Percentiles rank a stretch among this genome's conserved stretches.
These are phyloP conservation scores for Ophthalmolycus amberensis DNA, from an alignment of 2,113 vertebrate species.

Conservation along the genomic window DNA sequence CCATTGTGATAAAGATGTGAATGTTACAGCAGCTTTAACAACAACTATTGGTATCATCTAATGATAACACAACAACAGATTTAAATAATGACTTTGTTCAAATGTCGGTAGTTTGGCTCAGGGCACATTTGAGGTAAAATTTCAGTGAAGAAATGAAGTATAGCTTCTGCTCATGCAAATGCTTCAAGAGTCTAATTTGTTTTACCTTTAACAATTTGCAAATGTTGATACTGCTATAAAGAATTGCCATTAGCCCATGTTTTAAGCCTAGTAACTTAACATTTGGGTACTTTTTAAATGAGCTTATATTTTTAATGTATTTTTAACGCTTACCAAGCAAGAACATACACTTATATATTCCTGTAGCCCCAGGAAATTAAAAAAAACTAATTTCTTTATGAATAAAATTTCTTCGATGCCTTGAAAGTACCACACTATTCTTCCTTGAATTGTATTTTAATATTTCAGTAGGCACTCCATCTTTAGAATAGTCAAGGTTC, in stretches of 20 bases:
- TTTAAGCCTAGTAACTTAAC: slow-evolving; percentile 18
- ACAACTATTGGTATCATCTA: background rate
- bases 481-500: slow-evolving; percentile 33
- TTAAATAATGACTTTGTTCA: background rate
- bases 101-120: background rate
- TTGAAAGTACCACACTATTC: slow-evolving; percentile 13
- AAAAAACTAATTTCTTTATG: slow-evolving; percentile 24
- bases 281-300: slow-evolving; percentile 13
- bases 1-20: background rate
- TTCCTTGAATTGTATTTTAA: slow-evolving; percentile 44
- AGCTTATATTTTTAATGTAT: background rate
- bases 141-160: background rate
- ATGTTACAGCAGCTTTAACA: background rate
- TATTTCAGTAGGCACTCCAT: slow-evolving; percentile 38
- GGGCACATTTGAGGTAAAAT: slow-evolving; percentile 13
- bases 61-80: background rate
- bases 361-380: slow-evolving; percentile 3
- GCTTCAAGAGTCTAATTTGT: background rate
- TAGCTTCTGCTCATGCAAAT: background rate
- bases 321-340: background rate
- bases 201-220: slow-evolving; percentile 3
- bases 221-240: slow-evolving; percentile 4
- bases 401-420: slow-evolving; percentile 45
- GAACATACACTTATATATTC: slow-evolving; percentile 17
- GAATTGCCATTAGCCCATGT: background rate